phyloP scores from a whole-genome alignment of 2,113 vertebrate genomes.

The Antechinus flavipes region DNA sequence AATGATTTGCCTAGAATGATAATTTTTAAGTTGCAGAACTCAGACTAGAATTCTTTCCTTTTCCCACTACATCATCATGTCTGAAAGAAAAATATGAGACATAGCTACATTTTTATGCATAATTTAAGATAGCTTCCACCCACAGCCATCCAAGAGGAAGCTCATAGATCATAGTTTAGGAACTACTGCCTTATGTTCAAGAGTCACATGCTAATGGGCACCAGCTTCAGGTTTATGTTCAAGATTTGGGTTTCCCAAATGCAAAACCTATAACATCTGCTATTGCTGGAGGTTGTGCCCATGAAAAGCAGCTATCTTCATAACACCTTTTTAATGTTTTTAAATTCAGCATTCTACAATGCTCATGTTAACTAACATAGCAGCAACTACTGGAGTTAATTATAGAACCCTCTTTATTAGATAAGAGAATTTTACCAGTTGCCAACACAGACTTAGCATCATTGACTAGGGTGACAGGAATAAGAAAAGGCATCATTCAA shows the following conservation, averaged over 20 bases:
- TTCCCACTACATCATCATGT: neutral
- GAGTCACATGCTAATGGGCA: neutral
- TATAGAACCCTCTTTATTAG: constrained; percentile 50
- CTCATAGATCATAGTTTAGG: neutral
- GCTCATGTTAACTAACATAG: constrained; percentile 80
- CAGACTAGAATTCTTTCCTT: neutral
- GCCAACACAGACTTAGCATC: constrained; percentile 49
- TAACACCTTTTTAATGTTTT: constrained; percentile 40
- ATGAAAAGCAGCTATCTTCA: constrained; percentile 47
- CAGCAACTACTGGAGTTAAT: constrained; percentile 72
- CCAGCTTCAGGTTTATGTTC: neutral
- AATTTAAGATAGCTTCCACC: neutral
- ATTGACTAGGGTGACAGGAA: neutral
- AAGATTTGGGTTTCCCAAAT: neutral
- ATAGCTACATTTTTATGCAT: neutral
- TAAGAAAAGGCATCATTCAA: neutral
- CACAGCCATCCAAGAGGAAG: neutral
- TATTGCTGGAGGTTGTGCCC: constrained; percentile 51
- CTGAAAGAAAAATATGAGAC: neutral
- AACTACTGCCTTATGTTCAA: neutral
- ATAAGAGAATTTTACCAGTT: constrained; percentile 55
- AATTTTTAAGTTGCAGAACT: neutral
- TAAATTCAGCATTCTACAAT: constrained; percentile 50
- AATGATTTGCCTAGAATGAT: neutral
- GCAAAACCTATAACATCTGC: constrained; percentile 41